A percentile compares a stretch with the other conserved stretches of the same genome.
Conservation (phyloP, 30 jellyfish, hydroid and myxozoan genomes). For the Hydra vulgaris region DNA sequence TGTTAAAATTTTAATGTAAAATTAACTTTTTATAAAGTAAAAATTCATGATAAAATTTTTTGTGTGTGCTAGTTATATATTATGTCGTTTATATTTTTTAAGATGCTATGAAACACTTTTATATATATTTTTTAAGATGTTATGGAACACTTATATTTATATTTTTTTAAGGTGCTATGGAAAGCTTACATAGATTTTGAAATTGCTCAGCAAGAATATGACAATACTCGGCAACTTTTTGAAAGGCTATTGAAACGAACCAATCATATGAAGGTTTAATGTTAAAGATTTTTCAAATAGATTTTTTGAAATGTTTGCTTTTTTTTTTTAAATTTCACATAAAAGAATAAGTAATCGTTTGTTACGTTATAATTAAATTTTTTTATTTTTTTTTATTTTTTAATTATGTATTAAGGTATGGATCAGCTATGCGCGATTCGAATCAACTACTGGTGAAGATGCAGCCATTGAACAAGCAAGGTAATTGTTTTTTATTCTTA, state of each 20-base stretch:
- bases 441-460: conserved; percentile 47
- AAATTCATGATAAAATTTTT: no score
- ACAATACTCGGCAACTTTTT: conserved; percentile 67
- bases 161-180: conserved; percentile 65
- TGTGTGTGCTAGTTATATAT: no score
- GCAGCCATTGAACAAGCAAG: conserved; percentile 41
- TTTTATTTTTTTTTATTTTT: no score
- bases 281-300: neutral
- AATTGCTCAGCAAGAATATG: conserved; percentile 59
- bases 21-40: neutral
- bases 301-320: no score
- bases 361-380: neutral
- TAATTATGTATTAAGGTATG: conserved; percentile 65
- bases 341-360: no score
- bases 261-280: conserved; percentile 81
- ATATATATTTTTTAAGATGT: no score
- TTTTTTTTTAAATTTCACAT: no score
- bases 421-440: conserved; percentile 90
- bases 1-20: neutral
- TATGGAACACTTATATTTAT: no score
- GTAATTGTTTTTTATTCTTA: conserved; percentile 11
- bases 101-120: no score
- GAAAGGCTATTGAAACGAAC: conserved; percentile 88
- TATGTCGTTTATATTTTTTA: no score
- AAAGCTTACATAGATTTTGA: conserved; percentile 96